A percentile compares a stretch with the other conserved stretches of the same genome.
Evolutionary conservation across 2,113 vertebrate species (phyloP).

Genomic region (Circaetus cinerascens): DNA sequence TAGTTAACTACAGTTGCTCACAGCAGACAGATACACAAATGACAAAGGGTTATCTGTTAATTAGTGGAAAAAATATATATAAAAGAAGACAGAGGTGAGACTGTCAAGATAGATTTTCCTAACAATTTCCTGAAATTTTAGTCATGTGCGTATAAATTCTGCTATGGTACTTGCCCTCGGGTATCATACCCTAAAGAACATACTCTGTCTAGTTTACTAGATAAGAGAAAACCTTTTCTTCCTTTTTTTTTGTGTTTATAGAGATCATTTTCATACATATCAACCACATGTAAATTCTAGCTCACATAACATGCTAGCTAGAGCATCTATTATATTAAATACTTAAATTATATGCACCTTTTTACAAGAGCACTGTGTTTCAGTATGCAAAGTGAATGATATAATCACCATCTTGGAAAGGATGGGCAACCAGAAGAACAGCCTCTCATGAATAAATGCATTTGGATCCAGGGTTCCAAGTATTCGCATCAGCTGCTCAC

Average conservation of each 20-base stretch:
- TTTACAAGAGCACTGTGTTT: not conserved
- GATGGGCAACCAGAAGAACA: not conserved
- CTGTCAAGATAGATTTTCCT: not conserved
- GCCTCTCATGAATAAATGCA: not conserved
- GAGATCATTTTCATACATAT: not conserved
- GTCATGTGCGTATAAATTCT: not conserved
- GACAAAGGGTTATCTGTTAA: not conserved
- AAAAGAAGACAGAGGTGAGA: not conserved
- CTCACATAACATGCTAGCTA: not conserved
- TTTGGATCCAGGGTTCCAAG: not conserved
- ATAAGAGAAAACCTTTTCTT: not conserved
- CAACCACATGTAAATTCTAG: not conserved
- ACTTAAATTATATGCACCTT: not conserved
- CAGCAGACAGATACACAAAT: not conserved
- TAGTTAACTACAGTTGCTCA: not conserved
- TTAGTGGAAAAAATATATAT: not conserved
- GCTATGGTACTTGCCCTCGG: not conserved
- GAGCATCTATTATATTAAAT: not conserved
- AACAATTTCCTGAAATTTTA: not conserved
- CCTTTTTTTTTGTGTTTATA: not conserved
- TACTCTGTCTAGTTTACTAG: not conserved
- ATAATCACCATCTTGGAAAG: not conserved
- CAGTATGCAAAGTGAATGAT: not conserved
- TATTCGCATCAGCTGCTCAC: not conserved
- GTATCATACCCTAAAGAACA: not conserved